A percentile compares a stretch with the other conserved stretches of the same genome.
These are phyloP conservation scores for Paedocypris micromegethes DNA, from an alignment of 2,797 vertebrate species.

Conservation along the genomic window DNA sequence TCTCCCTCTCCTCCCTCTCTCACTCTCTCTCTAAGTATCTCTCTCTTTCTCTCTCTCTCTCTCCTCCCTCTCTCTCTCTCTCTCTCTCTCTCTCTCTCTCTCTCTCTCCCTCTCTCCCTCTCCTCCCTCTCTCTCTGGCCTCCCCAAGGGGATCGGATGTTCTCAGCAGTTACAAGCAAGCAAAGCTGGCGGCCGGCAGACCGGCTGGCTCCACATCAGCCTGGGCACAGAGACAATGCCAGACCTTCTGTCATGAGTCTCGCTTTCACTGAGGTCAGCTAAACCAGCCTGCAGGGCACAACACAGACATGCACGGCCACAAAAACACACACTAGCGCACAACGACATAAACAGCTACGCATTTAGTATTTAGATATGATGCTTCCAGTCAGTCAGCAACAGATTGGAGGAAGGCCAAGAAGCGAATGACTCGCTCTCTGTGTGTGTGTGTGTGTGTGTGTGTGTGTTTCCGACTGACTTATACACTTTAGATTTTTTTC, in stretches of 20 bases:
- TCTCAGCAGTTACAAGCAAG: slow-evolving; percentile 81
- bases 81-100: slow-evolving; percentile 34
- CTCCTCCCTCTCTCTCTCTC: too few relatives aligned
- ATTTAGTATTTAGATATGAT: slow-evolving; percentile 32
- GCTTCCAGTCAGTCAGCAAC: slow-evolving; percentile 11
- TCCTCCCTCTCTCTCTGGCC: slow-evolving; percentile 57
- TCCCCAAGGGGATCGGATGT: slow-evolving; percentile 80
- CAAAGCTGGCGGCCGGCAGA: slow-evolving; percentile 78
- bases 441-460: too few relatives aligned
- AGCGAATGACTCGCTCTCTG: slow-evolving; percentile 1
- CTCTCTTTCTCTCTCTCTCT: too few relatives aligned
- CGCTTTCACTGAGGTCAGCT: slow-evolving; percentile 74
- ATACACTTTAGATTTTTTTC: background rate
- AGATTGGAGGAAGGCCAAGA: background rate
- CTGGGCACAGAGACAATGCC: slow-evolving; percentile 78
- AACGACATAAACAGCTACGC: slow-evolving; percentile 33
- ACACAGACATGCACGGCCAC: slow-evolving; percentile 38
- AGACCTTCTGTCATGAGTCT: slow-evolving; percentile 74
- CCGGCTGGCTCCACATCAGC: slow-evolving; percentile 78
- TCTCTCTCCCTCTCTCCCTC: slow-evolving; percentile 20
- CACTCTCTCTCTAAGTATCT: too few relatives aligned
- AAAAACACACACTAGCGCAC: slow-evolving; percentile 25
- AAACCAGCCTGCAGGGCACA: slow-evolving; percentile 63
- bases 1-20: too few relatives aligned
- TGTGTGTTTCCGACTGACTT: too few relatives aligned